A percentile compares a stretch with the other conserved stretches of the same genome.
Evolutionary conservation across 2,797 vertebrate genomes (phyloP).

Genomic region (Trichosurus vulpecula): DNA sequence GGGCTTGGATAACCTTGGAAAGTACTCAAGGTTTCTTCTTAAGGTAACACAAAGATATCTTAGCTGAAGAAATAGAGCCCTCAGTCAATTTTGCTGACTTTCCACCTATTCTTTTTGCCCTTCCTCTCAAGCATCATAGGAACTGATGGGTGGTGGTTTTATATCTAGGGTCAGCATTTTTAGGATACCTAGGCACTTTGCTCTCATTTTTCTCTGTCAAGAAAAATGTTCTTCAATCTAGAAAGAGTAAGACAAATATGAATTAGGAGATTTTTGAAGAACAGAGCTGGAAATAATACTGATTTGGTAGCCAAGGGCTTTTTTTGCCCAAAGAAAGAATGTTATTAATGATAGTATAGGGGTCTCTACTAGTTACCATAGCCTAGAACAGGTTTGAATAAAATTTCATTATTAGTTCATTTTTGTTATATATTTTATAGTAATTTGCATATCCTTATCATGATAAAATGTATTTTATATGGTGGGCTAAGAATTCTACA

Average conservation of each 20-base stretch:
- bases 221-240: background rate
- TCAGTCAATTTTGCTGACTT: background rate
- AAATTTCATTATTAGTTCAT: background rate
- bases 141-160: background rate
- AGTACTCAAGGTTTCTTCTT: constrained; percentile 4
- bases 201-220: background rate
- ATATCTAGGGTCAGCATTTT: background rate
- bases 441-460: background rate
- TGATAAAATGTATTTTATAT: background rate
- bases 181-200: background rate
- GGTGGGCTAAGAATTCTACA: background rate
- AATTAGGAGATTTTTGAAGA: background rate
- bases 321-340: background rate
- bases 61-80: background rate
- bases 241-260: background rate
- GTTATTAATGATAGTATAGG: background rate
- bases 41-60: background rate
- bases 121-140: background rate
- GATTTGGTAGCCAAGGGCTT: background rate
- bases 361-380: background rate
- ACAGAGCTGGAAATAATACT: background rate
- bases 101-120: background rate
- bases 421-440: background rate
- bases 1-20: constrained; percentile 13
- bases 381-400: background rate